Base-by-base conservation (phyloP, 2,888 invertebrate genomes). In the Tetragonula carbonaria region DNA sequence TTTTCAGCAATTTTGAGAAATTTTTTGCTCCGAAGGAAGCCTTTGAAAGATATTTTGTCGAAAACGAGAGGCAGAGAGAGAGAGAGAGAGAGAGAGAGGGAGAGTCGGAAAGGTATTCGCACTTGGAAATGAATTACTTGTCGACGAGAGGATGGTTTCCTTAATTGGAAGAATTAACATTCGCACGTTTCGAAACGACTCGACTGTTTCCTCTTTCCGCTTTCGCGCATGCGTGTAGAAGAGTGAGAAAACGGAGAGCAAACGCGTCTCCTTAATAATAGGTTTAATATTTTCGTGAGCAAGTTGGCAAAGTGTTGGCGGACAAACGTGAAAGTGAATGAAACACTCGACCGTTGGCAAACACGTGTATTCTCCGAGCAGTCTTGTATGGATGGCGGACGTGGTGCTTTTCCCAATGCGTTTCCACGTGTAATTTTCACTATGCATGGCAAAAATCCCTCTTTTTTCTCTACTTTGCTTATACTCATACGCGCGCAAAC, bases 351-450 rank as follows among this genome's bases (percentile, higher is more conserved):
- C 67, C 70, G 63, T 82, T 88, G 80, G 73, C 70, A 72, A 85
- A 88, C 8, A 45, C 45, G 0, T 87, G 85, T 85, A 87, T 87
- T 80, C 78, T 55, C 72, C 63, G 57, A 79, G 87, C 68, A 86
- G 83, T 86, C 14, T 87, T 87, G 84, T 78, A 74, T 51, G 74
- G 76, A 45, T 80, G 82, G 83, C 66, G 87, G 85, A 87, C 87
- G 81, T 67, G 82, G 81, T 67, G 82, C 84, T 84, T 80, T 59
- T 82, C 75, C 75, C 86, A 78, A 88, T 82, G 84, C 82, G 80
- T 87, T 86, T 87, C 85, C 81, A 84, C 86, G 87, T 79, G 87
- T 79, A 88, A 88, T 88, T 88, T 81, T 87, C 87, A 77, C 77
- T 79, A 67, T 16, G 77, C 87, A 70, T 67, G 65, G 82, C 33